Evolutionary conservation across 2,113 vertebrate genomes (phyloP).

Genomic region (Anser cygnoides): DNA sequence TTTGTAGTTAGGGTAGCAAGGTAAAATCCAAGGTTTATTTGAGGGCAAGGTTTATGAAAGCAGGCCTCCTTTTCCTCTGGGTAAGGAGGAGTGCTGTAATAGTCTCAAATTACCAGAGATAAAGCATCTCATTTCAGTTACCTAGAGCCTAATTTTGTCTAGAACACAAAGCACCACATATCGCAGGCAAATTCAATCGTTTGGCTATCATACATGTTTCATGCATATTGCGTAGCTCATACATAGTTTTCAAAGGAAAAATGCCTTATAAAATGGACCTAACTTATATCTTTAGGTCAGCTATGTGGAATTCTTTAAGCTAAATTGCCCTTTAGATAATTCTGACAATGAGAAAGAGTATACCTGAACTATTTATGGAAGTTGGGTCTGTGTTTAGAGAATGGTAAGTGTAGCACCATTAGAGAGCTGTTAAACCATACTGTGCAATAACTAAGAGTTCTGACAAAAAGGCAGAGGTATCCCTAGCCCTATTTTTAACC

Average conservation of each 20-base stretch:
- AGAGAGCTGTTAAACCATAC: not conserved
- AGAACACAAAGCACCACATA: not conserved
- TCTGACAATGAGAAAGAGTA: not conserved
- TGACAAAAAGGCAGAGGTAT: not conserved
- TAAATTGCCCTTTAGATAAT: not conserved
- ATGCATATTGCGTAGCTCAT: not conserved
- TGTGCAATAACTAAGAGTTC: not conserved
- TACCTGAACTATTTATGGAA: not conserved
- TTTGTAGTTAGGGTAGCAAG: not conserved
- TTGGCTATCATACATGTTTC: not conserved
- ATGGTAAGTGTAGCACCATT: not conserved
- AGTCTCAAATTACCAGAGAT: not conserved
- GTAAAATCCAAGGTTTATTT: not conserved
- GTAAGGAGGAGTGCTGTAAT: not conserved
- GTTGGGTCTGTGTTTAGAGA: not conserved
- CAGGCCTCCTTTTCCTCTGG: not conserved
- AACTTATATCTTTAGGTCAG: not conserved
- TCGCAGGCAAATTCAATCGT: not conserved
- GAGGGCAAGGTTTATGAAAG: not conserved
- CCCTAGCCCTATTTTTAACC: not conserved
- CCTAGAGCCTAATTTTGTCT: not conserved
- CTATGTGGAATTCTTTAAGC: not conserved
- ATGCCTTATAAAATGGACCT: not conserved
- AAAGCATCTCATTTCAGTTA: not conserved
- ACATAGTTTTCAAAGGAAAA: not conserved